Percentiles rank a stretch among this genome's conserved stretches.
phyloP scores from a whole-genome alignment of 2,797 vertebrate genomes.

The Phataginus tricuspis region DNA sequence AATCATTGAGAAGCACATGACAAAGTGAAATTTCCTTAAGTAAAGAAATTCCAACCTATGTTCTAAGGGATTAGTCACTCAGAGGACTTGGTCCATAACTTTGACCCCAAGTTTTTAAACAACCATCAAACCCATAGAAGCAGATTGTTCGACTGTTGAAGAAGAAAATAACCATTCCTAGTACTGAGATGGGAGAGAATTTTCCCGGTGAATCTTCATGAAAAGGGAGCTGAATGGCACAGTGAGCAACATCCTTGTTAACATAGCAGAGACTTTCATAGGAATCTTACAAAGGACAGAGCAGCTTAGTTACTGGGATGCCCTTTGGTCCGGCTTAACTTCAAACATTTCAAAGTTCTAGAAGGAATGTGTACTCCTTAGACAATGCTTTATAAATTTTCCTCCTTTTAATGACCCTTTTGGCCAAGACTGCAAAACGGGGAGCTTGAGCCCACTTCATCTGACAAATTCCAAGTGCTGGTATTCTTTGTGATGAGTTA shows the following conservation, averaged over 20 bases:
- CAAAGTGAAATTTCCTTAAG: not conserved
- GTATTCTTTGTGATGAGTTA: not conserved
- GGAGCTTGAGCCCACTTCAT: not conserved
- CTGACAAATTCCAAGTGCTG: not conserved
- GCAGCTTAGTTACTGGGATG: not conserved
- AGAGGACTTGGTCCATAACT: not conserved
- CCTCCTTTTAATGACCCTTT: not conserved
- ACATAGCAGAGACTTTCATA: not conserved
- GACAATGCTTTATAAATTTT: not conserved
- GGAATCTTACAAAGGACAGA: not conserved
- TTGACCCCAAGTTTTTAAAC: not conserved
- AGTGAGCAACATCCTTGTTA: not conserved
- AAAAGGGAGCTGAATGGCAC: not conserved
- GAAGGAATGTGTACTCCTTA: not conserved
- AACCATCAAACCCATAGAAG: not conserved
- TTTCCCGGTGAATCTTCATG: not conserved
- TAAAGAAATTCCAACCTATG: not conserved
- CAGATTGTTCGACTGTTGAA: not conserved
- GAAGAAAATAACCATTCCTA: not conserved
- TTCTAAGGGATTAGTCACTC: not conserved
- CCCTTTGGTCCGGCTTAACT: not conserved
- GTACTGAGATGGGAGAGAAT: not conserved
- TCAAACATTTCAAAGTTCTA: not conserved
- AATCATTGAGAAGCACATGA: not conserved
- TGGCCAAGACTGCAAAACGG: not conserved